Evolutionary conservation across 2,888 invertebrate genomes (phyloP), one percentile per base, ranked within the genome.

Genomic region (Oxycera nigricornis): DNA sequence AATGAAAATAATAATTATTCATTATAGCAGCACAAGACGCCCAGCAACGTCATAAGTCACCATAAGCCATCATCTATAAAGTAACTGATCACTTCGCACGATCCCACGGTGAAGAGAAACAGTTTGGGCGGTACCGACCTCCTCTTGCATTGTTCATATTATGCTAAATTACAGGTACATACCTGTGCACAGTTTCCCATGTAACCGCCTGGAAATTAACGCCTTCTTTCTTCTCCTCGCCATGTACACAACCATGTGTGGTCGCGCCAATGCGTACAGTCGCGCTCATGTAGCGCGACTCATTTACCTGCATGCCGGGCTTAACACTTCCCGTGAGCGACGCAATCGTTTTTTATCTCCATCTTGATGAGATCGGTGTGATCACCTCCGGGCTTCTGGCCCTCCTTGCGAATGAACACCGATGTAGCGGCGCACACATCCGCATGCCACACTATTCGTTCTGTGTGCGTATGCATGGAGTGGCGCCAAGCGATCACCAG

Each of bases 261-360:
- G 24, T 55, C 55, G 20, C 24, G 24, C 55, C 24, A 55, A 9
- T 26, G 24, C 17, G 30, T 59, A 26, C 22, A 28, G 22, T 7
- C 52, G 59, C 30, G 41, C 65, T 41, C 65, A 65, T 65, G 65
- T 41, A 14, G 65, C 39, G 30, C 70, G 31, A 50, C 70, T 70
- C 70, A 70, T 70, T 70, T 70, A 52, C 70, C 22, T 70, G 70
- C 55, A 70, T 52, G 55, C 41, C 39, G 39, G 65, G 52, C 35
- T 70, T 70, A 70, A 52, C 52, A 70, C 70, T 70, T 55, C 24
- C 2, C 46, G 14, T 39, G 30, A 70, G 55, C 65, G 65, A 41
- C 41, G 65, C 41, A 65, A 31, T 65, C 65, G 20, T 41, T 61
- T 41, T 41, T 39, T 39, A 41, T 22, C 65, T 41, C 41, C 41